Percentiles rank a stretch among this genome's conserved stretches.
These are phyloP conservation scores for Scelioninae gen. 1 DNA, from an alignment of 2,888 invertebrate species.

Conservation along the genomic window DNA sequence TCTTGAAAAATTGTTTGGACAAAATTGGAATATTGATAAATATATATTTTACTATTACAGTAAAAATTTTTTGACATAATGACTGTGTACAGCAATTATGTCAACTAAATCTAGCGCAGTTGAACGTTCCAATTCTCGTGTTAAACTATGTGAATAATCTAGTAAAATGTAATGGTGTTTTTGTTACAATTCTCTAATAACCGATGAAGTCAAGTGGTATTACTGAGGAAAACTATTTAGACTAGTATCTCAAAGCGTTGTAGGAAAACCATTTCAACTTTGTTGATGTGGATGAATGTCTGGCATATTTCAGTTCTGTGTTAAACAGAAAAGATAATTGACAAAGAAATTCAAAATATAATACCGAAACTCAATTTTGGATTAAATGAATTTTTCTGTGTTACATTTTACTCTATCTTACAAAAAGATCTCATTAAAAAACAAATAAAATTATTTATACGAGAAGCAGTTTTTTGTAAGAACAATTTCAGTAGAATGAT, in stretches of 20 bases:
- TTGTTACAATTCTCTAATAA: slow-evolving; percentile 41
- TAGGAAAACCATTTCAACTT: slow-evolving; percentile 35
- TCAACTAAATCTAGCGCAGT: background rate
- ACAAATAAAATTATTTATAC: too few relatives aligned
- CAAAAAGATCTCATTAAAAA: too few relatives aligned
- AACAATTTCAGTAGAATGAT: too few relatives aligned
- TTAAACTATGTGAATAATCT: slow-evolving; percentile 39
- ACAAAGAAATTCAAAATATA: slow-evolving; percentile 8
- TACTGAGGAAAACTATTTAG: slow-evolving; percentile 45
- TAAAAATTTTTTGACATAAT: background rate
- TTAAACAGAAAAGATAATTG: slow-evolving; percentile 9
- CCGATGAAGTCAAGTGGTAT: slow-evolving; percentile 33
- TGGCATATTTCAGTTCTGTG: slow-evolving; percentile 15
- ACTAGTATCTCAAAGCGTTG: slow-evolving; percentile 38
- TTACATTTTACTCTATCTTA: too few relatives aligned
- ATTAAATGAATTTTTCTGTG: too few relatives aligned
- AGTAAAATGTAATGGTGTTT: slow-evolving; percentile 37
- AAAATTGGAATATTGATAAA: too few relatives aligned
- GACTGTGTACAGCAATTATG: background rate
- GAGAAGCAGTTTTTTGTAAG: too few relatives aligned
- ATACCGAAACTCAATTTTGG: too few relatives aligned
- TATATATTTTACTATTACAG: too few relatives aligned
- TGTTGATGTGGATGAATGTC: slow-evolving; percentile 21
- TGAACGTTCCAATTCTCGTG: slow-evolving; percentile 8
- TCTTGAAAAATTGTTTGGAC: too few relatives aligned